Conservation (phyloP, 1,140 invertebrate genomes). For the Drosophila eugracilis region DNA sequence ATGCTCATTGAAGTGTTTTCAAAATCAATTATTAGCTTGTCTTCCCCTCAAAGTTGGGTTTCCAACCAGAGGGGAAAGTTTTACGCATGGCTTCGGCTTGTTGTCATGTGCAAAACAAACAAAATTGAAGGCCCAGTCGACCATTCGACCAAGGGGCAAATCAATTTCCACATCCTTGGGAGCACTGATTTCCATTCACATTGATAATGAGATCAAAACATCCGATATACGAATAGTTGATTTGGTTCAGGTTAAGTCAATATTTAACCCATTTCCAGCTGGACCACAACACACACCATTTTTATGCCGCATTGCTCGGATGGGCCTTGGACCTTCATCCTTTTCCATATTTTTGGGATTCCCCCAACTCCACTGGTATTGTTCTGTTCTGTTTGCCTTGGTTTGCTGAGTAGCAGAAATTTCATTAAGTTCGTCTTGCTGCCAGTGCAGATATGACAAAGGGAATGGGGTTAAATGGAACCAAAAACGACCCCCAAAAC, state of each 20-base stretch:
- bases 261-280: slow-evolving; percentile 68
- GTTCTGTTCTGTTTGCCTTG: slow-evolving; percentile 66
- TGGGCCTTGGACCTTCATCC: slow-evolving; percentile 16
- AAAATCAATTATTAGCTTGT: slow-evolving; percentile 72
- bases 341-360: neutral
- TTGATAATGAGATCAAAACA: slow-evolving; percentile 77
- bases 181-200: slow-evolving; percentile 49
- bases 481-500: slow-evolving; percentile 11
- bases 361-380: slow-evolving; percentile 8
- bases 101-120: slow-evolving; percentile 80
- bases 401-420: slow-evolving; percentile 68
- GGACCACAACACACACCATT: slow-evolving; percentile 66
- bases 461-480: slow-evolving; percentile 51
- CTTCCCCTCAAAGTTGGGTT: slow-evolving; percentile 60
- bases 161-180: slow-evolving; percentile 57
- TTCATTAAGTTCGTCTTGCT: slow-evolving; percentile 72
- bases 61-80: slow-evolving; percentile 53
- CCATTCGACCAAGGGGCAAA: slow-evolving; percentile 59
- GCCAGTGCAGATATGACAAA: slow-evolving; percentile 70
- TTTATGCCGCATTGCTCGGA: slow-evolving; percentile 75
- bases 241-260: slow-evolving; percentile 63
- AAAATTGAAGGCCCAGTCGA: slow-evolving; percentile 2
- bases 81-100: slow-evolving; percentile 74
- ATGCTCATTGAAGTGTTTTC: slow-evolving; percentile 62
- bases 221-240: slow-evolving; percentile 52